Evolutionary conservation across 2,113 vertebrate genomes (phyloP).

Genomic region (Ginglymostoma cirratum): DNA sequence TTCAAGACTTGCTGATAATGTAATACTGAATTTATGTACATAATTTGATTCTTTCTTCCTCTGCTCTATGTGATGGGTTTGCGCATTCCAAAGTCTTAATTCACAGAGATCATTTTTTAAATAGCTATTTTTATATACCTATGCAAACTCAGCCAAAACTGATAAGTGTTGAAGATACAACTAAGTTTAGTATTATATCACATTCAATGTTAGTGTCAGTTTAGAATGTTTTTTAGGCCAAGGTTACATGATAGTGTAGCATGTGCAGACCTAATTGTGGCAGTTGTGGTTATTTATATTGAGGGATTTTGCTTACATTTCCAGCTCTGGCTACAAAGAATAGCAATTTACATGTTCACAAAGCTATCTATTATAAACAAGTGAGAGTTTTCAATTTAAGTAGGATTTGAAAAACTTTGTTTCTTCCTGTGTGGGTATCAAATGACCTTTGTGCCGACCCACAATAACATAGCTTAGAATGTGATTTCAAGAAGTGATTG

Average conservation of each 20-base stretch:
- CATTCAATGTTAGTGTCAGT: not conserved
- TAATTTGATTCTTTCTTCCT: not conserved
- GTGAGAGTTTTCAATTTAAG: not conserved
- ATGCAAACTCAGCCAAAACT: conserved; percentile 8
- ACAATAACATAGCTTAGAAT: not conserved
- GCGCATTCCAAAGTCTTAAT: conserved; percentile 26
- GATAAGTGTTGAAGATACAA: not conserved
- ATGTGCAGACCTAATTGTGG: not conserved
- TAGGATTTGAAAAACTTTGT: not conserved
- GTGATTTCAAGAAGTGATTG: not conserved
- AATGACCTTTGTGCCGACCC: not conserved
- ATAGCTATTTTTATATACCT: not conserved
- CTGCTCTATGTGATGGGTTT: not conserved
- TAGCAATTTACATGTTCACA: not conserved
- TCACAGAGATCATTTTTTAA: not conserved
- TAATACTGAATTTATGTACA: not conserved
- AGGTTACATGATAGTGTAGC: not conserved
- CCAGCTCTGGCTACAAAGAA: not conserved
- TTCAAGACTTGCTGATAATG: not conserved
- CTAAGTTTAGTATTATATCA: not conserved
- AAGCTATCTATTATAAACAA: not conserved
- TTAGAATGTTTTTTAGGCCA: not conserved
- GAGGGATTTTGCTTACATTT: not conserved
- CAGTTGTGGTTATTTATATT: not conserved
- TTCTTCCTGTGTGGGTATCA: not conserved